phyloP scores from a whole-genome alignment of 2,888 invertebrate species.

The Apotomis betuletana region DNA sequence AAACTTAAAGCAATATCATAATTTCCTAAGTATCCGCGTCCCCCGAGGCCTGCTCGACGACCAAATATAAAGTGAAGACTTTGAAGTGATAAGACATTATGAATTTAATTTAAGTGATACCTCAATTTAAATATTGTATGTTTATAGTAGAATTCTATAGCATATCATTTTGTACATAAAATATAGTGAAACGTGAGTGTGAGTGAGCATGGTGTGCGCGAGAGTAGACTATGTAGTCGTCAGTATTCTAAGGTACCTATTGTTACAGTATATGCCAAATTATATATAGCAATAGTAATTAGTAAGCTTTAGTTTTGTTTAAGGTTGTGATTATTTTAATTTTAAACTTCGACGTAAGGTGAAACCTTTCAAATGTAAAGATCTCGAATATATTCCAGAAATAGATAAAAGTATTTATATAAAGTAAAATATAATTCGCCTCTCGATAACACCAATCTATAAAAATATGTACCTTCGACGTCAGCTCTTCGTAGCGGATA shows the following conservation, averaged over 20 bases:
- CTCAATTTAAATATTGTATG: conserved; percentile 51
- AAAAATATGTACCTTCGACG: conserved; percentile 5
- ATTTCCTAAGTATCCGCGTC: conserved; percentile 12
- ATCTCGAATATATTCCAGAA: conserved; percentile 23
- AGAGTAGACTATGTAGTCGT: conserved; percentile 17
- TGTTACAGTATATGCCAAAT: conserved; percentile 54
- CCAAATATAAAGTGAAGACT: conserved; percentile 60
- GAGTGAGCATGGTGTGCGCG: neutral
- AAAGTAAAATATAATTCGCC: conserved; percentile 3
- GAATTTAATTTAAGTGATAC: conserved; percentile 56
- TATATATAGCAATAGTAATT: conserved; percentile 47
- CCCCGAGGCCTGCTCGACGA: conserved; percentile 60
- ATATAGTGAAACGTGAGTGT: conserved; percentile 10
- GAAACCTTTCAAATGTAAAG: conserved; percentile 27
- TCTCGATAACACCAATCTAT: conserved; percentile 32
- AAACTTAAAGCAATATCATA: conserved; percentile 26
- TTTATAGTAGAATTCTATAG: conserved; percentile 61
- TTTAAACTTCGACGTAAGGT: conserved; percentile 45
- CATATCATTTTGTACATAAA: conserved; percentile 61
- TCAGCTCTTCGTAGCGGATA: conserved; percentile 14
- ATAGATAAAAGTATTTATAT: conserved; percentile 1
- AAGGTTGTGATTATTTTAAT: conserved; percentile 67
- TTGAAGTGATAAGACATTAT: conserved; percentile 44
- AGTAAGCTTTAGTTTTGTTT: conserved; percentile 58
- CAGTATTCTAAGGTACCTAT: conserved; percentile 24